A percentile compares a stretch with the other conserved stretches of the same genome.
Conservation (phyloP, 2,888 invertebrate genomes). For the Oegoconia quadripuncta region DNA sequence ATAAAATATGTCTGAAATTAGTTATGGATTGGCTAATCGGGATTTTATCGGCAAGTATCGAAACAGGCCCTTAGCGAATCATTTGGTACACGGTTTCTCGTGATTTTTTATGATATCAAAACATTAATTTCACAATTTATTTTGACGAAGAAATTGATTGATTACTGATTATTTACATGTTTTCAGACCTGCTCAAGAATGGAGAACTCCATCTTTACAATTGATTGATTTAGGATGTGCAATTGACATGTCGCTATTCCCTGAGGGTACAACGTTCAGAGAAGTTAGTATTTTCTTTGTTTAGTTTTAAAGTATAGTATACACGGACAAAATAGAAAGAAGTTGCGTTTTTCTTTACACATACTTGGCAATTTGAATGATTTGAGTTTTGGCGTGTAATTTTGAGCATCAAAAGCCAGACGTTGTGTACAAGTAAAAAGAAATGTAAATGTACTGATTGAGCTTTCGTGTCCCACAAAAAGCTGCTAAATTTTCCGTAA, state of each 20-base stretch:
- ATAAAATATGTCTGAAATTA: no score
- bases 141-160: background rate
- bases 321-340: background rate
- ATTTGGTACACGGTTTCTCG: background rate
- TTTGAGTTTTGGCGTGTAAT: no score
- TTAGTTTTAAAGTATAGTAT: background rate
- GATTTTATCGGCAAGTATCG: no score
- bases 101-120: background rate
- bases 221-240: conserved; percentile 97
- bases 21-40: no score
- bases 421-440: no score
- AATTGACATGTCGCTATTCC: conserved; percentile 94
- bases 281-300: conserved; percentile 50
- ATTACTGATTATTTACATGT: conserved; percentile 6
- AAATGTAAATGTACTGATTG: no score
- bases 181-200: conserved; percentile 81
- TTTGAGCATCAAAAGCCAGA: no score
- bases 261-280: conserved; percentile 86
- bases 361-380: no score
- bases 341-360: background rate
- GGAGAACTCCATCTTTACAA: conserved; percentile 84
- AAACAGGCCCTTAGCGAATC: background rate
- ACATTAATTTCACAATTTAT: conserved; percentile 7
- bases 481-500: no score
- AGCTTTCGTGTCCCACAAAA: no score